Conservation (phyloP, 2,797 vertebrate species). For the Percopsis omiscomaycus region DNA sequence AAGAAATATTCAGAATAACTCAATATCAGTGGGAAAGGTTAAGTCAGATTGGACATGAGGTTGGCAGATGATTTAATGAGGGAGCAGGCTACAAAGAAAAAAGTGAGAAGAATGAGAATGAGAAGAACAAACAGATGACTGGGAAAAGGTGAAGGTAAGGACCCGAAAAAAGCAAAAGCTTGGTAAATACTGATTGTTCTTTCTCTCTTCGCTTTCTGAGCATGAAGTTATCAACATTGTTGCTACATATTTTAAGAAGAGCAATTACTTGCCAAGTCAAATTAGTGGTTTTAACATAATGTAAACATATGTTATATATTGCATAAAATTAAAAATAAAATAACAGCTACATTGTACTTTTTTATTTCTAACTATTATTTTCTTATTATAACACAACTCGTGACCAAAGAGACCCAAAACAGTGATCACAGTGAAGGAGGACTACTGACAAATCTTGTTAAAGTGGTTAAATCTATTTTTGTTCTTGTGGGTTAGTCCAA, state of each 20-base stretch:
- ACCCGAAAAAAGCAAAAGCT: conserved; percentile 1
- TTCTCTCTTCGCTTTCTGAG: conserved; percentile 16
- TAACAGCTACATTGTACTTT: too few relatives aligned
- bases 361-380: too few relatives aligned
- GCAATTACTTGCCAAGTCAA: conserved; percentile 1
- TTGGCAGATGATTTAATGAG: conserved; percentile 13
- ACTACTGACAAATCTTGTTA: conserved; percentile 43
- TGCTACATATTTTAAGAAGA: conserved; percentile 28
- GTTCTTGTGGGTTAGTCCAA: conserved; percentile 30
- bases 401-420: conserved; percentile 11
- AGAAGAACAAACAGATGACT: not conserved
- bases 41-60: not conserved
- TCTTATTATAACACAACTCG: conserved; percentile 45
- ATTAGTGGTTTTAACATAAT: not conserved
- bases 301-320: too few relatives aligned
- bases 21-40: conserved; percentile 2
- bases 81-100: not conserved
- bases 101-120: not conserved
- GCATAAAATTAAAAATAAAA: too few relatives aligned
- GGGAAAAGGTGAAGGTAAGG: not conserved
- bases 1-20: conserved; percentile 23
- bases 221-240: conserved; percentile 18
- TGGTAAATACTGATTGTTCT: not conserved
- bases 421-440: conserved; percentile 41
- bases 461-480: conserved; percentile 54